A percentile compares a stretch with the other conserved stretches of the same genome.
Evolutionary conservation across 2,113 vertebrate genomes (phyloP).

Genomic region (Amphiprion ocellaris): DNA sequence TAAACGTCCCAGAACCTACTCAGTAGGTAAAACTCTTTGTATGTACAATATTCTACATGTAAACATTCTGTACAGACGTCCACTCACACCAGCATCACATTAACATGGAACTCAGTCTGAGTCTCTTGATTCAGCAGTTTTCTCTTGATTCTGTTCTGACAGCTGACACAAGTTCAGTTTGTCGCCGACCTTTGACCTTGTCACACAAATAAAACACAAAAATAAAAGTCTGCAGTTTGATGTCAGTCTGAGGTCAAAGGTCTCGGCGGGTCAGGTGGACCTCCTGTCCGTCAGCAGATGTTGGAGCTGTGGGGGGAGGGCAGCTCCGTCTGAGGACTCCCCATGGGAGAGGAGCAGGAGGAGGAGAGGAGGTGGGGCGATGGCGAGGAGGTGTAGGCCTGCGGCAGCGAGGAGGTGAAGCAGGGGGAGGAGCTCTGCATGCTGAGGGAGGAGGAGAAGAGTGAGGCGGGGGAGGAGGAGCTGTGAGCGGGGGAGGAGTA

Average conservation of each 20-base stretch:
- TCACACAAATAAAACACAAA: too few species aligned
- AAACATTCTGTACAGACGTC: constrained; percentile 88
- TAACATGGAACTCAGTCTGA: constrained; percentile 76
- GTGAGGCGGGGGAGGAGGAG: constrained; percentile 46
- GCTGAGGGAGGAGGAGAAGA: constrained; percentile 62
- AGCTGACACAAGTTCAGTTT: too few species aligned
- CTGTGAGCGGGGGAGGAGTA: constrained; percentile 38
- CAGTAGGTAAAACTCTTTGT: constrained; percentile 90
- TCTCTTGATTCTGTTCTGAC: too few species aligned
- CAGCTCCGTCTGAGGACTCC: constrained; percentile 89
- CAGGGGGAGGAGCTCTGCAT: constrained; percentile 39
- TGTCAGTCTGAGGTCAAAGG: constrained; percentile 36
- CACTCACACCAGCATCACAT: constrained; percentile 39
- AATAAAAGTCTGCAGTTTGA: too few species aligned
- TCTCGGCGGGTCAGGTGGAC: neutral
- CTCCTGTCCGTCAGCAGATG: constrained; percentile 84
- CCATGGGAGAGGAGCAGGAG: constrained; percentile 85
- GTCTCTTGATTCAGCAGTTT: too few species aligned
- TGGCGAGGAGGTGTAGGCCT: constrained; percentile 25
- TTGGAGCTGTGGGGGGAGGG: constrained; percentile 89
- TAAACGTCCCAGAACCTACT: constrained; percentile 91
- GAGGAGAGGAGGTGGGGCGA: constrained; percentile 41
- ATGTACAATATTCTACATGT: constrained; percentile 2
- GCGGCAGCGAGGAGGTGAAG: constrained; percentile 80
- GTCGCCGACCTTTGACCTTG: constrained; percentile 46